Conservation (phyloP, 53 echinoderm and acorn worm genomes). For the Apostichopus leukothele region DNA sequence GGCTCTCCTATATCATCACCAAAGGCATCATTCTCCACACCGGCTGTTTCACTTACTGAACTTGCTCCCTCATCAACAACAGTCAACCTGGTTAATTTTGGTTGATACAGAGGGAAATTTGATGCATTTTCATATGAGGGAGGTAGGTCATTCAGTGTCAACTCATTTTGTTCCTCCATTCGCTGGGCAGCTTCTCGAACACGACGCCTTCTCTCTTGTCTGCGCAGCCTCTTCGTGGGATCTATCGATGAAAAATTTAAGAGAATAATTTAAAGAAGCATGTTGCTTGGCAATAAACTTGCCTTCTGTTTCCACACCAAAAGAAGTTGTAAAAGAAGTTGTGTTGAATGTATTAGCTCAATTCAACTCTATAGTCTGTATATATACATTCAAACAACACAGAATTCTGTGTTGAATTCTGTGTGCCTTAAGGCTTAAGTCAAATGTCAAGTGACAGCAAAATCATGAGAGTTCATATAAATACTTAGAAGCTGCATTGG, state of each 20-base stretch:
- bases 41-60: background rate
- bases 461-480: no score
- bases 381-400: no score
- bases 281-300: no score
- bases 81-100: background rate
- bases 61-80: background rate
- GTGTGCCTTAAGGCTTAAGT: no score
- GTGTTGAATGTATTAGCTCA: no score
- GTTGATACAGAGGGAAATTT: constrained; percentile 20
- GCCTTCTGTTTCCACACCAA: no score
- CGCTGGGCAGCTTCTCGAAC: background rate
- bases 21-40: background rate
- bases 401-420: no score
- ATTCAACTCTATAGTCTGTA: background rate
- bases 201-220: background rate
- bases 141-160: constrained; percentile 8
- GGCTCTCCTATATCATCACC: background rate
- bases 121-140: constrained; percentile 14
- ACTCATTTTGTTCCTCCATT: constrained; percentile 2
- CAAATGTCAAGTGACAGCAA: no score
- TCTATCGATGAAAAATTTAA: background rate
- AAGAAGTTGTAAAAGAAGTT: no score
- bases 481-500: no score
- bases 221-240: constrained; percentile 12
- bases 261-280: no score